These are phyloP conservation scores for Terebella lapidaria DNA, from an alignment of 2,888 invertebrate genomes.

Conservation along the genomic window DNA sequence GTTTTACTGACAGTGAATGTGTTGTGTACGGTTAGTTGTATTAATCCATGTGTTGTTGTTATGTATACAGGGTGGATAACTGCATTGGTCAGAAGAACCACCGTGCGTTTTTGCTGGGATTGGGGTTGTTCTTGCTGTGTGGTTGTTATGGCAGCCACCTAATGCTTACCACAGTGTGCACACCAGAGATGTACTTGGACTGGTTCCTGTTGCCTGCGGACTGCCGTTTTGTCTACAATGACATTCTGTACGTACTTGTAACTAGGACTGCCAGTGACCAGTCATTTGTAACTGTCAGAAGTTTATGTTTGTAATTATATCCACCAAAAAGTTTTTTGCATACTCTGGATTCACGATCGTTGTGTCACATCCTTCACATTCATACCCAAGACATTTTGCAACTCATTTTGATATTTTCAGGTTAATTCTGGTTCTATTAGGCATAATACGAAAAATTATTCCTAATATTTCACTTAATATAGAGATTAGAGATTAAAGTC, in stretches of 20 bases:
- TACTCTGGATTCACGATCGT: too few relatives aligned
- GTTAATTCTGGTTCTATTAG: too few relatives aligned
- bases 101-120: conserved; percentile 43
- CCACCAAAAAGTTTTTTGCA: too few relatives aligned
- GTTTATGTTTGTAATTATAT: background rate
- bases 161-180: conserved; percentile 80
- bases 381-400: too few relatives aligned
- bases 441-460: too few relatives aligned
- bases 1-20: too few relatives aligned
- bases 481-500: too few relatives aligned
- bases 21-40: too few relatives aligned
- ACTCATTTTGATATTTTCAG: too few relatives aligned
- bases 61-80: conserved; percentile 41
- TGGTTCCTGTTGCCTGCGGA: conserved; percentile 74
- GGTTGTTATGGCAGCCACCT: conserved; percentile 69
- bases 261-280: too few relatives aligned
- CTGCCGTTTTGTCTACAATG: conserved; percentile 77
- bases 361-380: too few relatives aligned
- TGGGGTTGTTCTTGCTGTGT: conserved; percentile 42
- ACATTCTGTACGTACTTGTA: conserved; percentile 60
- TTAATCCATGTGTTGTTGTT: background rate
- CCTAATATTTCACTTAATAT: too few relatives aligned
- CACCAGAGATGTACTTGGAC: conserved; percentile 67
- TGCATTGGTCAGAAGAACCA: conserved; percentile 52
- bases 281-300: background rate